Evolutionary conservation across 2,113 vertebrate species (phyloP).

Genomic region (Macheiramphus alcinus): DNA sequence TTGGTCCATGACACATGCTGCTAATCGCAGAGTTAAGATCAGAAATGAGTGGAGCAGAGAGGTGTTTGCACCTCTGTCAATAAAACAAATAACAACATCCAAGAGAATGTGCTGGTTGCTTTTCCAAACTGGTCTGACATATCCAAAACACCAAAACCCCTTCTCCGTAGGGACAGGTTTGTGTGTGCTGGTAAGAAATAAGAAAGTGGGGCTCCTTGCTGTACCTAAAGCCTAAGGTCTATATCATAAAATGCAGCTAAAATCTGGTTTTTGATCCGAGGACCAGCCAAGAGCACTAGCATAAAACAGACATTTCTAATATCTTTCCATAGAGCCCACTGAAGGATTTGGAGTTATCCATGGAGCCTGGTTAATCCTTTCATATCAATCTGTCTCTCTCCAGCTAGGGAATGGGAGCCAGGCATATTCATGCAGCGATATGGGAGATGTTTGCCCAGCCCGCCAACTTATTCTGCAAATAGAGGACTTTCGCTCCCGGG

Average conservation of each 20-base stretch:
- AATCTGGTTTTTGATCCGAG: not conserved
- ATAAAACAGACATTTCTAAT: not conserved
- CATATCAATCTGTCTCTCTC: not conserved
- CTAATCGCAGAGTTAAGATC: not conserved
- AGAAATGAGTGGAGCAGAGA: not conserved
- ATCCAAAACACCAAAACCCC: not conserved
- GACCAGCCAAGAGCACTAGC: not conserved
- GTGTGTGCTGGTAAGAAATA: not conserved
- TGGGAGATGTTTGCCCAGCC: not conserved
- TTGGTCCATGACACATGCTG: not conserved
- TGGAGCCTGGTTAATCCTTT: not conserved
- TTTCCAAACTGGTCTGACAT: not conserved
- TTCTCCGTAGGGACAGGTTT: not conserved
- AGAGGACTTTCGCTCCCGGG: not conserved
- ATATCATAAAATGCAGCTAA: not conserved
- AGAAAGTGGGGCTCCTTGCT: not conserved
- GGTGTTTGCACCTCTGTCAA: not conserved
- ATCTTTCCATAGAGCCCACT: not conserved
- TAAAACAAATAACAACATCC: not conserved
- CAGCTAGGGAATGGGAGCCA: not conserved
- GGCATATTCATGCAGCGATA: not conserved
- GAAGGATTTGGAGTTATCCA: not conserved
- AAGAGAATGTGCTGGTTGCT: accelerated
- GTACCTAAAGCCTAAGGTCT: not conserved
- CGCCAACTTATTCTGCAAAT: not conserved